A percentile compares a stretch with the other conserved stretches of the same genome.
Conservation (phyloP, 2,113 vertebrate genomes). For the Amphiprion ocellaris region DNA sequence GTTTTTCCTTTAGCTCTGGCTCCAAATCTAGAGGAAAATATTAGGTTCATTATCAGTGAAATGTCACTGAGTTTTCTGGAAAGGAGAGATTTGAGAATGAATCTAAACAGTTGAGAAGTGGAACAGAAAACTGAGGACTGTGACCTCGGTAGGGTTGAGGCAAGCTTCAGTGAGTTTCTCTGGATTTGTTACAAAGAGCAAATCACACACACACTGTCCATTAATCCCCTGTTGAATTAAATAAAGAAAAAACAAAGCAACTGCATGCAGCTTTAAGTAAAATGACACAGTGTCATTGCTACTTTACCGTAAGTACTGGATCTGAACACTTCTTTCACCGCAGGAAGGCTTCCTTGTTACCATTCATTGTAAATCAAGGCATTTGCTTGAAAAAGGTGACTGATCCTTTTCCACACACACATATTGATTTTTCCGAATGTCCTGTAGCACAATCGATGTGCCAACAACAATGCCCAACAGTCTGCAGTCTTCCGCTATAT, state of each 20-base stretch:
- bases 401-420: slow-evolving; percentile 40
- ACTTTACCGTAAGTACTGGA: background rate
- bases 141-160: too few relatives aligned
- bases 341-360: background rate
- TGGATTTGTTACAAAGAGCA: background rate
- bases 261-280: background rate
- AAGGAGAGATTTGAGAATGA: background rate
- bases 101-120: background rate
- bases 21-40: background rate
- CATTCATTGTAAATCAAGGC: slow-evolving; percentile 40
- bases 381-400: slow-evolving; percentile 45
- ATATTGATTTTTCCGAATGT: slow-evolving; percentile 52
- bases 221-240: background rate
- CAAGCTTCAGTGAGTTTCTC: background rate
- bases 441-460: slow-evolving; percentile 39
- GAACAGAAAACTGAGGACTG: background rate
- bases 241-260: background rate
- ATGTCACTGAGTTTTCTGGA: background rate
- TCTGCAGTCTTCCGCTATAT: slow-evolving; percentile 5
- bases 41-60: background rate
- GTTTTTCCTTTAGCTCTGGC: background rate
- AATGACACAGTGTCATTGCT: background rate
- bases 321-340: background rate
- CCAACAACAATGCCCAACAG: slow-evolving; percentile 52
- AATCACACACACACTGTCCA: background rate